phyloP scores from a whole-genome alignment of 1,140 invertebrate species.

The Dinoponera quadriceps region DNA sequence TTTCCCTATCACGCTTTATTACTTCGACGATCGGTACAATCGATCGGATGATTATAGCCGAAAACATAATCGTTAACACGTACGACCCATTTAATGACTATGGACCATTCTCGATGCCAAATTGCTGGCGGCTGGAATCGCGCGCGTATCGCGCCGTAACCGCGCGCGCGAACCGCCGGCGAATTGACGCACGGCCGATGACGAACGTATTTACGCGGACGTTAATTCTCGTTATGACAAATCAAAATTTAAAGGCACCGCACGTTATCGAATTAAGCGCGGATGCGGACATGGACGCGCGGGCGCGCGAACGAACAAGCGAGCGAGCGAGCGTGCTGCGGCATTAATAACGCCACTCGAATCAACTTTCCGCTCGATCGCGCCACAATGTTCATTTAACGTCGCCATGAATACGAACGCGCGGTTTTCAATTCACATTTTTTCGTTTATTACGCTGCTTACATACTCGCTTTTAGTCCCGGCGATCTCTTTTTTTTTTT shows the following conservation, averaged over 20 bases:
- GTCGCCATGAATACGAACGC: conserved; percentile 52
- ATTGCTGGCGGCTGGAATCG: conserved; percentile 77
- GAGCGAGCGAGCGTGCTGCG: conserved; percentile 34
- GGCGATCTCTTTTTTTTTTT: conserved; percentile 37
- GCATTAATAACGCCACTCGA: conserved; percentile 59
- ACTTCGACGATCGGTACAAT: conserved; percentile 82
- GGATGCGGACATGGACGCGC: background rate
- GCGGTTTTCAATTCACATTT: conserved; percentile 54
- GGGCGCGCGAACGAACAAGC: background rate
- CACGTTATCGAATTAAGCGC: conserved; percentile 59
- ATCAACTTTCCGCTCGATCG: conserved; percentile 57
- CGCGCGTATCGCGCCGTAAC: conserved; percentile 34
- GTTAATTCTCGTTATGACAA: conserved; percentile 73
- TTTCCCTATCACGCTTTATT: conserved; percentile 82
- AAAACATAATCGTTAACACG: conserved; percentile 85
- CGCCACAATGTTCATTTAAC: conserved; percentile 62
- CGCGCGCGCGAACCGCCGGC: conserved; percentile 41
- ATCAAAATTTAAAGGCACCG: conserved; percentile 72
- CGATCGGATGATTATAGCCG: conserved; percentile 84
- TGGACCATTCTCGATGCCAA: conserved; percentile 82
- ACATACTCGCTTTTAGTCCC: conserved; percentile 53
- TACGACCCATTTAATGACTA: conserved; percentile 83
- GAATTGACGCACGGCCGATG: conserved; percentile 63
- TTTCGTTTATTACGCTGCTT: conserved; percentile 60
- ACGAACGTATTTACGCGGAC: conserved; percentile 68